phyloP scores from a whole-genome alignment of 2,888 invertebrate species.

The Polyommatus iphigenia region DNA sequence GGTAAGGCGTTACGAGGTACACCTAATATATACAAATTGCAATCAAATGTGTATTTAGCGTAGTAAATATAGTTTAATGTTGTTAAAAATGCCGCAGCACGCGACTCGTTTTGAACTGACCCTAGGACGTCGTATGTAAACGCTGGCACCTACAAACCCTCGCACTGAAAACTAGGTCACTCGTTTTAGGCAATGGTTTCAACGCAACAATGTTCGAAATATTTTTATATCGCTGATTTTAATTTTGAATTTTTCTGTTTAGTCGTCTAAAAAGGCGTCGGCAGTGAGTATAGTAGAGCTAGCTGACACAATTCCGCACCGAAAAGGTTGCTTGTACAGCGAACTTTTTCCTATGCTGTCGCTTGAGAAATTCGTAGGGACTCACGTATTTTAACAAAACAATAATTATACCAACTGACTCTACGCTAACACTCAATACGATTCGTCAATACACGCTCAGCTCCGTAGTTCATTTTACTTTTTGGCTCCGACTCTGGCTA shows the following conservation, averaged over 20 bases:
- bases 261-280: slow-evolving; percentile 20
- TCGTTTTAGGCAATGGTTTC: not conserved
- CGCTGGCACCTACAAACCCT: not conserved
- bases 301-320: not conserved
- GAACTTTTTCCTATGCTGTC: not conserved
- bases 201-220: not conserved
- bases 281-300: slow-evolving; percentile 13
- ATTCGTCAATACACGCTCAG: slow-evolving; percentile 3
- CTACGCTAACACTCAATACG: not conserved
- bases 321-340: not conserved
- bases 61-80: not conserved
- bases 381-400: not conserved
- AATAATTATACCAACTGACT: not conserved
- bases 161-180: not conserved
- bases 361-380: not conserved
- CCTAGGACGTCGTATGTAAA: slow-evolving; percentile 7
- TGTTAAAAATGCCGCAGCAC: not conserved
- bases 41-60: not conserved
- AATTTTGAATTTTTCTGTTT: not conserved
- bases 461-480: not conserved
- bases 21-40: not conserved
- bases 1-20: not conserved
- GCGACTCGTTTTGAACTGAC: not conserved
- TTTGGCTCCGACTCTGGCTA: not conserved
- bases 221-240: not conserved